Base-by-base conservation (phyloP, 92 coral and sea anemone genomes). In the Paragorgia papillata region DNA sequence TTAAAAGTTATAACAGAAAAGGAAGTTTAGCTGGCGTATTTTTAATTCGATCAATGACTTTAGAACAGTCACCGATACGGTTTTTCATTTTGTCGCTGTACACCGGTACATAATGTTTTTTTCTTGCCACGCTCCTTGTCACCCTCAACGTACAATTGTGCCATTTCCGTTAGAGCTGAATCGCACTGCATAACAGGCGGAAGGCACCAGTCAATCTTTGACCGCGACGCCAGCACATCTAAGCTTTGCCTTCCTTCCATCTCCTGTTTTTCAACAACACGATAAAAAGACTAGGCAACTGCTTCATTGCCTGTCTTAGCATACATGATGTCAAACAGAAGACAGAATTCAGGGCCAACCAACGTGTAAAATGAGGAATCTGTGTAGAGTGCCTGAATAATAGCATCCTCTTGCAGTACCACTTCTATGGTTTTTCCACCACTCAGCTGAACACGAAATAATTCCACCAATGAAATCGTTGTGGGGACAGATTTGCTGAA, bases 161-260 rank as follows among this genome's bases (percentile, higher is more conserved):
- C 67, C 37, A 61, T 61, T 31, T 61, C 67, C 19, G 37, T 31
- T n/a, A 61, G 41, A 28, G 34, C 67, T 14, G 30, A 33, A 39
- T 6, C 32, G 43, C n/a, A n/a, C n/a, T n/a, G n/a, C n/a, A n/a
- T n/a, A n/a, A n/a, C n/a, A n/a, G n/a, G n/a, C n/a, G n/a, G n/a
- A n/a, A n/a, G n/a, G n/a, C n/a, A n/a, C n/a, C n/a, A n/a, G n/a
- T n/a, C n/a, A n/a, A n/a, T n/a, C n/a, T n/a, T n/a, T n/a, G n/a
- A n/a, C n/a, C n/a, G n/a, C n/a, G n/a, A n/a, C n/a, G n/a, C n/a
- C n/a, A n/a, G n/a, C n/a, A n/a, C n/a, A n/a, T n/a, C n/a, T n/a
- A n/a, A n/a, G n/a, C 67, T 61, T 61, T 61, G 67, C 37, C 32
- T 31, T n/a, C 67, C 67, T 25, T 61, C 67, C 67, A 61, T 61